Base-by-base conservation (phyloP, 2,113 vertebrate species). In the Macaca mulatta region DNA sequence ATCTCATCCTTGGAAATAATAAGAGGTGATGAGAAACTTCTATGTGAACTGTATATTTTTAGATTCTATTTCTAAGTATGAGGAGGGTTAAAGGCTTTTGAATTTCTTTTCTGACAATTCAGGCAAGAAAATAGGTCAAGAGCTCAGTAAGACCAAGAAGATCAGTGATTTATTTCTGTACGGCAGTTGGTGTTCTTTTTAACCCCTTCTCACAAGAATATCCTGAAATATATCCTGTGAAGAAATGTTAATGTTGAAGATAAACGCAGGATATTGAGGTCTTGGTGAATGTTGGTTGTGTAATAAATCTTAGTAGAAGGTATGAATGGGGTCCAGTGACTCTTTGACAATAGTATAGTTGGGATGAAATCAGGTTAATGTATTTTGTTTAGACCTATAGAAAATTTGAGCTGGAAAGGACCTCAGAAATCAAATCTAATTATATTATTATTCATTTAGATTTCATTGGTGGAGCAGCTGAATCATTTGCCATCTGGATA, bases 111-210 rank as follows among this genome's bases (percentile, higher is more conserved):
- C 78, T 83, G 48, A 48, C 61, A 45, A 89, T 96, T 97, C 96
- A 96, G 83, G 45, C 69, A 96, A 87, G 84, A 96, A 98, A 97
- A 88, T 95, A 98, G 97, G 97, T 95, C 98, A 98, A 97, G 96
- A 97, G 78, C 90, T 95, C 90, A 74, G 27, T 61, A 90, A 97
- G 86, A 86, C 75, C 86, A 78, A 94, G 91, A 38, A 93, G 81
- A 96, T 90, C 83, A 92, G 94, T 59, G 59, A 59, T 90, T 75
- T 98, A 97, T 96, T 98, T 96, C 70, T 38, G 84, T 84, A 43
- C 32, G 59, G 61, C 30, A 52, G 89, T 81, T 87, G 45, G 25
- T 64, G 70, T 88, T 84, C 43, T 90, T 83, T 80, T 96, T 85
- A 97, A 93, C 48, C 6, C 52, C 89, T 93, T 93, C n/a, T 81